Evolutionary conservation across 2,113 vertebrate species (phyloP), one percentile per base, ranked within the genome.

Genomic region (Machaerirhynchus nigripectus): DNA sequence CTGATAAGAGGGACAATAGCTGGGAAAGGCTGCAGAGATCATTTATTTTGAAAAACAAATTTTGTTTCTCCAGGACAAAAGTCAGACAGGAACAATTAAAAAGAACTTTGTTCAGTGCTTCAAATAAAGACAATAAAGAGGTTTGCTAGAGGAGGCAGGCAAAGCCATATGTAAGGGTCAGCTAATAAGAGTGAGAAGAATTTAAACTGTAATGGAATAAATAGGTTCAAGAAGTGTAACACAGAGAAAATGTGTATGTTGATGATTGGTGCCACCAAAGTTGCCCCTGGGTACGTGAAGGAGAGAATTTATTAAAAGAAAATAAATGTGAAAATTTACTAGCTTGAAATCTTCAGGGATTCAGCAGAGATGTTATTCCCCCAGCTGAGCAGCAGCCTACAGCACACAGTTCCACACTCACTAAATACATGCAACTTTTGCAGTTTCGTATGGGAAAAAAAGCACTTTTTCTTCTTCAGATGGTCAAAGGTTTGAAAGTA

Each of bases 111-210:
- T 69, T 88, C 46, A 61, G 67, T 57, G 18, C 63, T 76, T 90
- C 6, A 5, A 59, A 37, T 65, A 76, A 94, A 74, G 37, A 14
- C 56, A 71, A 70, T 42, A 56, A 55, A 79, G 74, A 71, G 14
- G 53, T 87, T 52, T 91, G 57, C 84, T 49, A 3, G 12, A 85
- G 67, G 61, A 87, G 78, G 30, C 65, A 84, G 33, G 39, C 47
- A 74, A 50, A 70, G 47, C 46, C 28, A 16, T 40, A 10, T 60
- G 22, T 21, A 70, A 59, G 40, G 33, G 11, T 85, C 81, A 91
- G 70, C 65, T 91, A 61, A 39, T 93, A 95, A 93, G 40, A 64
- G 57, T 56, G 93, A 57, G 47, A 74, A 89, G 39, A 93, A 92
- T 90, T 93, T 55, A 71, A 87, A 52, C 28, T 69, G 1, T 56